Percentiles rank a stretch among this genome's conserved stretches.
phyloP scores from a whole-genome alignment of 2,797 vertebrate genomes.

The Microctenopoma lineatum region DNA sequence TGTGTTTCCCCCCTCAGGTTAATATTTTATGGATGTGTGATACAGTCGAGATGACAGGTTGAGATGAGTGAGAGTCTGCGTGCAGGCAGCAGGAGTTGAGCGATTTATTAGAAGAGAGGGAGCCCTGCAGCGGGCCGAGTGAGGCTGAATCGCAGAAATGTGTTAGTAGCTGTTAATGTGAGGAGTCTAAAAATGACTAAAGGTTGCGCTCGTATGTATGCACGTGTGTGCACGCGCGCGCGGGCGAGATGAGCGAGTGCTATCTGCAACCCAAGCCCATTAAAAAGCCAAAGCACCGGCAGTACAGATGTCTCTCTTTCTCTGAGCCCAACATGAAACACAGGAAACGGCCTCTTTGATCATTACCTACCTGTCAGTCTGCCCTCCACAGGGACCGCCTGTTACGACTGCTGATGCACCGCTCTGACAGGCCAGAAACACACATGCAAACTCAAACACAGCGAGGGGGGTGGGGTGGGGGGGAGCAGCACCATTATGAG shows the following conservation, averaged over 20 bases:
- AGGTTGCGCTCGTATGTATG: constrained; percentile 42
- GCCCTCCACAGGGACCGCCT: constrained; percentile 78
- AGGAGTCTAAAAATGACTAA: constrained; percentile 58
- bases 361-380: constrained; percentile 85
- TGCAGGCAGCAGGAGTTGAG: constrained; percentile 61
- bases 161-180: constrained; percentile 69
- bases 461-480: constrained; percentile 2
- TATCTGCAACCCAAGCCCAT: constrained; percentile 68
- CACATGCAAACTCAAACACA: constrained; percentile 69
- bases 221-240: constrained; percentile 7
- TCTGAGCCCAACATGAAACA: constrained; percentile 81
- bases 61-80: constrained; percentile 63
- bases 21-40: constrained; percentile 74
- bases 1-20: constrained; percentile 65
- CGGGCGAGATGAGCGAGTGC: constrained; percentile 44
- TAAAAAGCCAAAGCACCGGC: constrained; percentile 79
- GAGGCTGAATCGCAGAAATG: constrained; percentile 56
- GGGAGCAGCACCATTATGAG: constrained; percentile 39
- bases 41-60: constrained; percentile 70
- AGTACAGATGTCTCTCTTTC: constrained; percentile 76
- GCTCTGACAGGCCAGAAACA: constrained; percentile 79
- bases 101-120: constrained; percentile 60
- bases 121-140: constrained; percentile 27
- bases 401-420: constrained; percentile 78
- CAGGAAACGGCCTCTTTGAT: constrained; percentile 85